phyloP scores from a whole-genome alignment of 2,113 vertebrate genomes.

The Hirundichthys speculiger region DNA sequence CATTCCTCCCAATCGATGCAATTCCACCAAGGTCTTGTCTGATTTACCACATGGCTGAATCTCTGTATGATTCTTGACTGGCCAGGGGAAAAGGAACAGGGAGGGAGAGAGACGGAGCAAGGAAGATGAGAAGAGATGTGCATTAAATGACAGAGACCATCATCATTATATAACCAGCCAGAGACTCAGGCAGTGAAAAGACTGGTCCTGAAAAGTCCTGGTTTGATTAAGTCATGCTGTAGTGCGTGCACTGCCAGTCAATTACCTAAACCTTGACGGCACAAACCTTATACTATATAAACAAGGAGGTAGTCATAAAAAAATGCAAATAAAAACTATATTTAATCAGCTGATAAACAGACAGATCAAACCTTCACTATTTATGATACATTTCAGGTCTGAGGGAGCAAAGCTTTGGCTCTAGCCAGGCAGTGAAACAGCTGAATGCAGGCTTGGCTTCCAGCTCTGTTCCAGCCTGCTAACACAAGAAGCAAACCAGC shows the following conservation, averaged over 20 bases:
- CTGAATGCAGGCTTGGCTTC: conserved; percentile 46
- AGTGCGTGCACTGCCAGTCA: background rate
- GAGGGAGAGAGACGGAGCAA: conserved; percentile 23
- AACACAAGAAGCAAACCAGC: conserved; percentile 30
- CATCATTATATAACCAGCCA: conserved; percentile 57
- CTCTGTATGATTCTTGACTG: conserved; percentile 68
- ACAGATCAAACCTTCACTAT: conserved; percentile 22
- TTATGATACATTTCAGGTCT: conserved; percentile 62
- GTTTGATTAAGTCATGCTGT: conserved; percentile 8
- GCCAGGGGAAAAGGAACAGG: conserved; percentile 38
- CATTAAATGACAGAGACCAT: conserved; percentile 56
- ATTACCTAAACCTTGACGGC: background rate
- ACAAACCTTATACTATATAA: background rate
- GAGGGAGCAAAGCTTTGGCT: conserved; percentile 37
- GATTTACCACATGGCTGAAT: conserved; percentile 78
- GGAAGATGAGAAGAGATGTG: conserved; percentile 26
- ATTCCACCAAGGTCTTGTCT: conserved; percentile 77
- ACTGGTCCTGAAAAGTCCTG: background rate
- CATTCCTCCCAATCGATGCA: conserved; percentile 78
- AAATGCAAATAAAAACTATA: conserved; percentile 19
- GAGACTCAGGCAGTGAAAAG: conserved; percentile 25
- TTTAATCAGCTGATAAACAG: conserved; percentile 10
- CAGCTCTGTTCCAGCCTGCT: conserved; percentile 46
- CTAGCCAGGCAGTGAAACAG: conserved; percentile 48
- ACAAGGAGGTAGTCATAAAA: conserved; percentile 1